Evolutionary conservation across 92 coral and sea anemone species (phyloP), one percentile per base, ranked within the genome.

Genomic region (Palythoa caribaeorum): DNA sequence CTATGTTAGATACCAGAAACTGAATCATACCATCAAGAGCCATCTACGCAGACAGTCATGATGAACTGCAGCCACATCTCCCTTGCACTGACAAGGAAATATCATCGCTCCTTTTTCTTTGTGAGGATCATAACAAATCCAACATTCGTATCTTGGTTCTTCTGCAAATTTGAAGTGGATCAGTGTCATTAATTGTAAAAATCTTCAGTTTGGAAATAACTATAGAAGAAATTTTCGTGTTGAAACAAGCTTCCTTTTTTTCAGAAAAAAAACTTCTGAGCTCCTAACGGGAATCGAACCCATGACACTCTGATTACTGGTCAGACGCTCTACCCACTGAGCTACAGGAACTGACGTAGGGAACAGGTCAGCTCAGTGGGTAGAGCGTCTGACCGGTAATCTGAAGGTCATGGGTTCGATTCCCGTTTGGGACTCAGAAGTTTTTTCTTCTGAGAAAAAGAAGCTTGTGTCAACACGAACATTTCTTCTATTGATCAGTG

Each of bases 61-160:
- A 83, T 97, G 99, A 20, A 97, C 99, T 54, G 98, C 99, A 4
- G 99, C 94, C 17, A 97, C 95, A 87, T 97, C 99, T 53, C 99
- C 99, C 53, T 94, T 95, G 80, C 99, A 97, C 20, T 89, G 85
- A 68, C 99, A 97, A 3, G 99, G 99, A 80, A 95, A 92, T 89
- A 97, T 97, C 94, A 97, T 89, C 14, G 95, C 92, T 50, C 98
- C 98, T 16, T 96, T 97, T 78, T 94, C 95, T 9, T 78, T 53
- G 15, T 90, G 96, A 52, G 87, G 92, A 63, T 97, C 99, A 57
- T 97, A 97, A 81, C 99, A 97, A 36, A 97, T 89, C 99, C 99
- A 97, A 52, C 99, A 97, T 9, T 97, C 98, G 73, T 93, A 90
- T 21, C 77, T 88, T 83, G 87, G 72, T 17, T 73, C 89, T 39